These are phyloP conservation scores for Calameuta pallipes DNA, from an alignment of 2,888 invertebrate genomes.

Conservation along the genomic window DNA sequence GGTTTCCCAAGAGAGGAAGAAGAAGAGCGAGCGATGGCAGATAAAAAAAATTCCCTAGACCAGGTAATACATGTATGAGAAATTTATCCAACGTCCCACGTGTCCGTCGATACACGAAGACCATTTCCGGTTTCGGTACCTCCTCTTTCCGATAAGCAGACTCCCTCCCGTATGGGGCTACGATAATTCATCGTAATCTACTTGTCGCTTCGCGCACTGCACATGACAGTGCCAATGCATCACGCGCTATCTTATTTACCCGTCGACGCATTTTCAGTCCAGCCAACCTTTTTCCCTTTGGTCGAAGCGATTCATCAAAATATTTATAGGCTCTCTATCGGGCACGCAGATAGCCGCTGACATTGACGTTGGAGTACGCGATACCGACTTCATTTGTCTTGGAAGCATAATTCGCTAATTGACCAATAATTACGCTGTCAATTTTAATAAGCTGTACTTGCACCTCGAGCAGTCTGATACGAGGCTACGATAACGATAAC, in stretches of 20 bases:
- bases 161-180: neutral
- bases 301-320: neutral
- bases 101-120: neutral
- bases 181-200: neutral
- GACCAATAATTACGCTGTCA: neutral
- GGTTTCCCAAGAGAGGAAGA: neutral
- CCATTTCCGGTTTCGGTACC: neutral
- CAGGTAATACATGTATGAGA: neutral
- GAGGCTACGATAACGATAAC: neutral
- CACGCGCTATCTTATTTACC: conserved; percentile 12
- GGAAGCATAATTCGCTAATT: neutral
- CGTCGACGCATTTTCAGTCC: neutral
- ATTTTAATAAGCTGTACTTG: neutral
- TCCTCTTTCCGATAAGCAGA: neutral
- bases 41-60: neutral
- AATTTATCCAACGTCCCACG: neutral
- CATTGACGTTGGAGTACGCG: neutral
- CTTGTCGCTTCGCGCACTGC: neutral
- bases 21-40: neutral
- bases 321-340: neutral
- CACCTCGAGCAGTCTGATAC: neutral
- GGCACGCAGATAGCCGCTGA: neutral
- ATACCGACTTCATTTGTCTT: neutral
- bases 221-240: neutral
- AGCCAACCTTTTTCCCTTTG: neutral